phyloP scores from a whole-genome alignment of 2,888 invertebrate species.

The Athalia circularis region DNA sequence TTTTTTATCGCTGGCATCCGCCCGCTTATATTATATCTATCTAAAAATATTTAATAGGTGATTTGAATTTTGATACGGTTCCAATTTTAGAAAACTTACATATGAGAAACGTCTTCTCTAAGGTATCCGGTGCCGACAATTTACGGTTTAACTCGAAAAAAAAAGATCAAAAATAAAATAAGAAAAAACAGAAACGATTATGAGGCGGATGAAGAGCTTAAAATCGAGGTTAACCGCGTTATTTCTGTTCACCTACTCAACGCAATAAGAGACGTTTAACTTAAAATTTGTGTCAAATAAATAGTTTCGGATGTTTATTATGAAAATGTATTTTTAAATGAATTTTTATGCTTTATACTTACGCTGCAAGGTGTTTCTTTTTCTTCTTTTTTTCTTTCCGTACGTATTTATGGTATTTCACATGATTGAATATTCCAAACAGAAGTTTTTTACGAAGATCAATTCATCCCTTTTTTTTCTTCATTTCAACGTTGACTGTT shows the following conservation, averaged over 20 bases:
- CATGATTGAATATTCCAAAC: too few species aligned
- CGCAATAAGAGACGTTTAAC: background rate
- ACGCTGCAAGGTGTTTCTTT: too few species aligned
- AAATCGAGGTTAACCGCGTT: conserved; percentile 30
- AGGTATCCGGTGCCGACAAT: conserved; percentile 30
- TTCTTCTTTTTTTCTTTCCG: too few species aligned
- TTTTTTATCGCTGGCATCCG: background rate
- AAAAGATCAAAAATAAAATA: too few species aligned
- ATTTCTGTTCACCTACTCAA: conserved; percentile 9
- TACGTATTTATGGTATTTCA: too few species aligned
- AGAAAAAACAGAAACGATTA: background rate
- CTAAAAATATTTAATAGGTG: conserved; percentile 7
- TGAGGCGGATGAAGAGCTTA: conserved; percentile 29
- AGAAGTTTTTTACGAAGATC: too few species aligned
- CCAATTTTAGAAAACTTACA: conserved; percentile 49
- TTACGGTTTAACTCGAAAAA: background rate
- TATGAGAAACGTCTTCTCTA: conserved; percentile 40
- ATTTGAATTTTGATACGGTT: conserved; percentile 48
- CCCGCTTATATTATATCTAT: conserved; percentile 3
- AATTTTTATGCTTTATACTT: too few species aligned
- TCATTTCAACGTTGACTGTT: too few species aligned
- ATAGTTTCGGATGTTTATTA: too few species aligned
- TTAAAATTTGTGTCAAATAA: background rate
- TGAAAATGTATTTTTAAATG: too few species aligned
- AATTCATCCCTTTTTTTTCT: too few species aligned